A percentile compares a stretch with the other conserved stretches of the same genome.
These are phyloP conservation scores for Tenodera sinensis DNA, from an alignment of 2,888 invertebrate genomes.

Conservation along the genomic window DNA sequence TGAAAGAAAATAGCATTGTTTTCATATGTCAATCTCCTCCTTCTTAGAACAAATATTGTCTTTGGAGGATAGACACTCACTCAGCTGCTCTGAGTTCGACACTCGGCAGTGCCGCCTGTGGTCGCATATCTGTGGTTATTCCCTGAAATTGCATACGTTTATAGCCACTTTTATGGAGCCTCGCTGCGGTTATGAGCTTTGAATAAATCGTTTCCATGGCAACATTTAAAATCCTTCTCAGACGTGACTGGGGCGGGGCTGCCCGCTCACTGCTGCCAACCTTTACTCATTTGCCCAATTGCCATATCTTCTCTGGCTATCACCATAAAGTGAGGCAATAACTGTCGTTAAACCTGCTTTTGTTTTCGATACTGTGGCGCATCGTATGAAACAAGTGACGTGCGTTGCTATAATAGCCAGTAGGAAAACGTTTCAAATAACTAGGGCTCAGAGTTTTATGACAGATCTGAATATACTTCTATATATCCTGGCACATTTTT, in stretches of 20 bases:
- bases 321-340: background rate
- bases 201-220: background rate
- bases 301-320: background rate
- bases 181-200: background rate
- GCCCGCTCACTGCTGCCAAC: background rate
- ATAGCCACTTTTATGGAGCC: background rate
- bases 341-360: background rate
- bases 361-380: background rate
- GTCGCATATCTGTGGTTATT: background rate
- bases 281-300: background rate
- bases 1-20: background rate
- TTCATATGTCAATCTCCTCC: background rate
- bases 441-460: too few species aligned
- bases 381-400: background rate
- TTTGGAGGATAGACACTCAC: background rate
- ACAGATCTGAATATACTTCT: too few species aligned
- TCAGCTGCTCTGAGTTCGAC: background rate
- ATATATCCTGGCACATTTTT: too few species aligned
- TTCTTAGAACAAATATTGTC: background rate
- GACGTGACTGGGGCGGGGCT: background rate
- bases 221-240: background rate
- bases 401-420: background rate
- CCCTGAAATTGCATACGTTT: background rate
- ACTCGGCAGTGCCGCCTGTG: too few species aligned
- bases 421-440: too few species aligned